phyloP scores from a whole-genome alignment of 2,113 vertebrate genomes.

The Rhabdornis inornatus region DNA sequence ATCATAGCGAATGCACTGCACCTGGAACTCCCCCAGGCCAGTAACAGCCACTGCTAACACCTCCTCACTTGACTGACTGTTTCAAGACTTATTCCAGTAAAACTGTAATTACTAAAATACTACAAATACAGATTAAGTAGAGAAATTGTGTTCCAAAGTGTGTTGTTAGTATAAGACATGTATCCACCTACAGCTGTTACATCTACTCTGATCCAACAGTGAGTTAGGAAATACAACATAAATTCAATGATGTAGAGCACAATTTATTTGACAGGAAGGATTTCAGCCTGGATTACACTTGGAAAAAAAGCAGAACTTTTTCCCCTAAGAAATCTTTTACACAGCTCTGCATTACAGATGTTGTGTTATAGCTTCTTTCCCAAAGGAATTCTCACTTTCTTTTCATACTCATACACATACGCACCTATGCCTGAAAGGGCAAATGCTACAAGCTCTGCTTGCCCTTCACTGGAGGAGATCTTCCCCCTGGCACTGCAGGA shows the following conservation, averaged over 20 bases:
- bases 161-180: background rate
- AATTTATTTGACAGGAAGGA: background rate
- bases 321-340: background rate
- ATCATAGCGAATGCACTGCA: background rate
- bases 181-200: background rate
- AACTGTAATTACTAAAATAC: background rate
- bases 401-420: background rate
- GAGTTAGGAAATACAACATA: background rate
- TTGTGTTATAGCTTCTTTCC: background rate
- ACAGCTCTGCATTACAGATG: background rate
- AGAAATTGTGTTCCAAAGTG: background rate
- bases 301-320: background rate
- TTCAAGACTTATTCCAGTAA: background rate
- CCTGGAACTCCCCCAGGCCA: background rate
- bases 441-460: background rate
- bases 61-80: background rate
- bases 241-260: background rate
- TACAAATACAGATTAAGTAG: background rate
- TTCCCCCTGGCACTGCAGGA: background rate
- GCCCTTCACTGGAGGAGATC: background rate
- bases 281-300: background rate
- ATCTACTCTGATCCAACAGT: background rate
- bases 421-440: background rate
- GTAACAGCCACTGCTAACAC: background rate
- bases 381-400: background rate